These are phyloP conservation scores for Megathymus violae DNA, from an alignment of 1,140 invertebrate genomes.

Conservation along the genomic window DNA sequence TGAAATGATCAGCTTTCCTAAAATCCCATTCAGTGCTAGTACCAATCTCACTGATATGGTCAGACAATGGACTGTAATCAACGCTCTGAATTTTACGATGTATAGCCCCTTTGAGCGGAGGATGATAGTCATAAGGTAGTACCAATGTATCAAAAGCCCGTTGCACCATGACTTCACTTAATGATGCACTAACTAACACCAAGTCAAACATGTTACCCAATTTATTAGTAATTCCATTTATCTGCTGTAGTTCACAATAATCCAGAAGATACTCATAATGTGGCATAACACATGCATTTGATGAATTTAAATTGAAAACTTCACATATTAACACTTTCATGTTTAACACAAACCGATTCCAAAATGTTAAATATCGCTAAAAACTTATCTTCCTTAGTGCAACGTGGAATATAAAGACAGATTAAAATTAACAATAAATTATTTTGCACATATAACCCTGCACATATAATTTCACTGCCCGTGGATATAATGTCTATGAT, in stretches of 20 bases:
- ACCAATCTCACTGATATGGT: too few relatives aligned
- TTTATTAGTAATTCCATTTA: constrained; percentile 6
- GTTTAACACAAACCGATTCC: not conserved
- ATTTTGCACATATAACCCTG: not conserved
- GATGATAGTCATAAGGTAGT: not conserved
- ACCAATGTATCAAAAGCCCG: not conserved
- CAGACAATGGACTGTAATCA: too few relatives aligned
- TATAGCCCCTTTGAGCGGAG: not conserved
- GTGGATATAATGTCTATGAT: not conserved
- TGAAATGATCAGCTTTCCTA: not conserved
- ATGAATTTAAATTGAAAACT: constrained; percentile 3
- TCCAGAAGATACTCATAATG: constrained; percentile 5
- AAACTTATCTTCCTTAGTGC: not conserved
- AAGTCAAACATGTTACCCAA: too few relatives aligned
- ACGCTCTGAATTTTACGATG: too few relatives aligned
- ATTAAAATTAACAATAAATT: not conserved
- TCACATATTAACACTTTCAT: constrained; percentile 1
- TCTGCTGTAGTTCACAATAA: constrained; percentile 15
- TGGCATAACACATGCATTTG: not conserved
- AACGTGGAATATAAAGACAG: constrained; percentile 3
- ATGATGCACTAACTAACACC: too few relatives aligned
- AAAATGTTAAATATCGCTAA: not conserved
- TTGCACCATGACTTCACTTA: not conserved
- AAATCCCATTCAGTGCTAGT: not conserved
- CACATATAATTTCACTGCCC: constrained; percentile 1